phyloP scores from a whole-genome alignment of 2,888 invertebrate species.

The Thymelicus acteon region DNA sequence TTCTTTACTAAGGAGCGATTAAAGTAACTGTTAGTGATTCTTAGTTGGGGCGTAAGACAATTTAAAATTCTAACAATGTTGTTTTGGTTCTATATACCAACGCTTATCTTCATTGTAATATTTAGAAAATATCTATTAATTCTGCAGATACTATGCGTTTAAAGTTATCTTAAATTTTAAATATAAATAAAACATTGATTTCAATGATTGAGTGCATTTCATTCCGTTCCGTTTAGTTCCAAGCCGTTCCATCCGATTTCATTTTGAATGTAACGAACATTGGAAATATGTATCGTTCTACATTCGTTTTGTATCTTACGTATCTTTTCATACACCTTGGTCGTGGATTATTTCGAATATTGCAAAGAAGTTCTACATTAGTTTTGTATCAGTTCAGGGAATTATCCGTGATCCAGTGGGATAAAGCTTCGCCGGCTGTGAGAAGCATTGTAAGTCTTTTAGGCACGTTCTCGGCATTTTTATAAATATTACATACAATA shows the following conservation, averaged over 20 bases:
- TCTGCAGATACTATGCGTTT: no score
- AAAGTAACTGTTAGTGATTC: no score
- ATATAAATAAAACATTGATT: neutral
- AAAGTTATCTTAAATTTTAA: no score
- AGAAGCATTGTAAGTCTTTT: constrained; percentile 10
- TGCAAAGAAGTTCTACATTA: constrained; percentile 2
- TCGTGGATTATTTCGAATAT: constrained; percentile 1
- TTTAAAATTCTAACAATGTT: no score
- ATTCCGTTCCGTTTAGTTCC: neutral
- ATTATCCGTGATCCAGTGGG: neutral
- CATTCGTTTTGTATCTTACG: no score
- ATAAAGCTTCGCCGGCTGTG: constrained; percentile 3
- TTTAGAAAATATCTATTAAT: no score
- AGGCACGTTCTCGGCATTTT: constrained; percentile 1
- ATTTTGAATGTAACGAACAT: neutral
- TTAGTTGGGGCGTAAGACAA: no score
- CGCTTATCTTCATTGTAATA: no score
- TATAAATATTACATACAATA: neutral
- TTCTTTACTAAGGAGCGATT: no score
- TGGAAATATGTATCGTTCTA: neutral
- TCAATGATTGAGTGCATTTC: neutral
- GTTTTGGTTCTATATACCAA: no score
- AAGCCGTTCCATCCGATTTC: neutral
- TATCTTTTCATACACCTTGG: neutral
- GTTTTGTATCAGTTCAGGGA: neutral